Evolutionary conservation across 2,888 invertebrate genomes (phyloP).

Genomic region (Melieria picta): DNA sequence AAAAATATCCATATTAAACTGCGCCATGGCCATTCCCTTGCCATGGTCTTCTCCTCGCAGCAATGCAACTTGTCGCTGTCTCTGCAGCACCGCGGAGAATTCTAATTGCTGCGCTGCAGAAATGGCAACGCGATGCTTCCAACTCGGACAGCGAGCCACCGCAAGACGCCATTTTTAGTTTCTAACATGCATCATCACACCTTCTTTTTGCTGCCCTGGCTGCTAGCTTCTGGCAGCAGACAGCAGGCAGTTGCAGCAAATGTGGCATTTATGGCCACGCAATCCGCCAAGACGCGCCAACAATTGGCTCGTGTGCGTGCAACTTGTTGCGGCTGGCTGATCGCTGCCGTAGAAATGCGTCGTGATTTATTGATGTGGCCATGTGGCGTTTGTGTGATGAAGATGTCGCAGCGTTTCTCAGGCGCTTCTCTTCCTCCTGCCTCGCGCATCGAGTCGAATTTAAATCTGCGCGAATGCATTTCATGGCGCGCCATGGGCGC

Average conservation of each 20-base stretch:
- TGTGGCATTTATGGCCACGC: constrained; percentile 14
- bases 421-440: no score
- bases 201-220: background rate
- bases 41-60: no score
- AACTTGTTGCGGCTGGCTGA: constrained; percentile 4
- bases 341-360: background rate
- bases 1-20: no score
- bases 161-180: constrained; percentile 21
- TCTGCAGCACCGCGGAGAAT: constrained; percentile 39
- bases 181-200: constrained; percentile 15
- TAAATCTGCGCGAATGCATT: no score
- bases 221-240: background rate
- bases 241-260: constrained; percentile 11
- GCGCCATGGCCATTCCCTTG: no score
- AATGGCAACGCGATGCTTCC: constrained; percentile 40
- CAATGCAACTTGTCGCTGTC: background rate
- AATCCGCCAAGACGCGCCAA: background rate
- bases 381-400: background rate
- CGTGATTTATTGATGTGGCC: constrained; percentile 9
- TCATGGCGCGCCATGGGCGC: no score
- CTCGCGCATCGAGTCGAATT: no score
- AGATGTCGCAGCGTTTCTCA: constrained; percentile 61
- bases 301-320: background rate
- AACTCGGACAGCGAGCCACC: background rate
- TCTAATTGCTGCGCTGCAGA: constrained; percentile 44